Base-by-base conservation (phyloP, 2,888 invertebrate genomes). In the Allacma fusca region DNA sequence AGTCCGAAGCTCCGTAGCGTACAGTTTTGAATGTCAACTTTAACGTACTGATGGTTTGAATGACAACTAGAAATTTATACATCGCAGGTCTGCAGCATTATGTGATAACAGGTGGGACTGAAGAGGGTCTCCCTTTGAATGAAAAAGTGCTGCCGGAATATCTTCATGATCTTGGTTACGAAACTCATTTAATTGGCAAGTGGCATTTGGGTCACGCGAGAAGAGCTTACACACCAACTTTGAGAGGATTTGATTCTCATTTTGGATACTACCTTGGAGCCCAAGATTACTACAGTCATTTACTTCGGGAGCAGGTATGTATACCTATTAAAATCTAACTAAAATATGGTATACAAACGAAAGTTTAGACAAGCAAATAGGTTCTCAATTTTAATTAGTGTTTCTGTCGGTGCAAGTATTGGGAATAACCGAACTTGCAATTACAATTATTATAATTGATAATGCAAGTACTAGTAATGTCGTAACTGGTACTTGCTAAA, bases 151-250 rank as follows among this genome's bases (percentile, higher is more conserved):
- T 95, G 83, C 93, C 95, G 0, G 89, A 93, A 87, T 90, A 92
- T 80, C 88, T 94, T 75, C 87, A 86, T 81, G 87, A 88, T 23
- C 85, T 89, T 5, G 94, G 94, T 0, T 97, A 96, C 87, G 87
- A 88, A 7, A 95, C 95, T 0, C 92, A 94, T 86, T 89, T 94
- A 34, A 90, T 97, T 13, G 97, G 97, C 26, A 97, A 97, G 88
- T 97, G 96, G 96, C 88, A 88, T 86, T 89, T 96, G 78, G 96
- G 96, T 0, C 94, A 92, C 88, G 92, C 91, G 80, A 88, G 89
- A 75, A 88, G 89, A 74, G 91, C 91, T 83, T 94, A 91, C 86
- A 90, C 93, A 1, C 95, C 94, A 0, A 90, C 90, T 1, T 89
- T 89, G 75, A 89, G 94, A 75, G 95, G 95, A 5, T 95, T 94